Evolutionary conservation across 2,113 vertebrate species (phyloP), one percentile per base, ranked within the genome.

Genomic region (Coturnix japonica): DNA sequence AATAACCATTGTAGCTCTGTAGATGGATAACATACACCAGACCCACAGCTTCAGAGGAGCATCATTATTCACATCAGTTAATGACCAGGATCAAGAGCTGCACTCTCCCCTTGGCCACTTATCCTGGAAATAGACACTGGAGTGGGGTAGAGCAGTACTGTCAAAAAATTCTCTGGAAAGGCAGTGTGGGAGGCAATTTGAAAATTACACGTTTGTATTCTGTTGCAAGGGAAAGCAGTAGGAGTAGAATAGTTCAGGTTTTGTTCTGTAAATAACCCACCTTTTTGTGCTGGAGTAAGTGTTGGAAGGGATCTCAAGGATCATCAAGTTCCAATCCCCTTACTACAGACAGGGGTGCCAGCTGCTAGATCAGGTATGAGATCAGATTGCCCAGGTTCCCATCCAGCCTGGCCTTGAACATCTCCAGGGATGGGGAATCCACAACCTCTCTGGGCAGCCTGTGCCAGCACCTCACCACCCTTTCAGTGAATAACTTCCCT

Each of bases 1-100:
- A 96, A 91, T 89, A 94, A 44, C 72, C 20, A 25, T 65, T 90
- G 64, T 69, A 89, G 39, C n/a, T 85, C 26, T 59, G 39, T 73
- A 33, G 31, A 57, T 64, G 60, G 87, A 79, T 51, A 82, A 63
- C 64, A 81, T 54, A 13, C 23, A 57, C 31, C 41, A 94, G 73
- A 91, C 77, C 80, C 78, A 81, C 44, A 81, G 86, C 70, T 79
- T 93, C 56, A 64, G 59, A 46, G 19, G 9, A 90, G 12, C 60
- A 73, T 66, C 64, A n/a, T 60, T 43, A 46, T 76, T 90, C 28
- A 43, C 49, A 56, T 80, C 25, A 84, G 37, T 31, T 67, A 72
- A 86, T 0, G 0, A 67, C 18, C 28, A 86, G 76, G 53, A 86
- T 25, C 9, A 83, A 85, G 61, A 65, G 7, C 35, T 61, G 74